A percentile compares a stretch with the other conserved stretches of the same genome.
Evolutionary conservation across 2,113 vertebrate genomes (phyloP).

Genomic region (Rhipidura dahli): DNA sequence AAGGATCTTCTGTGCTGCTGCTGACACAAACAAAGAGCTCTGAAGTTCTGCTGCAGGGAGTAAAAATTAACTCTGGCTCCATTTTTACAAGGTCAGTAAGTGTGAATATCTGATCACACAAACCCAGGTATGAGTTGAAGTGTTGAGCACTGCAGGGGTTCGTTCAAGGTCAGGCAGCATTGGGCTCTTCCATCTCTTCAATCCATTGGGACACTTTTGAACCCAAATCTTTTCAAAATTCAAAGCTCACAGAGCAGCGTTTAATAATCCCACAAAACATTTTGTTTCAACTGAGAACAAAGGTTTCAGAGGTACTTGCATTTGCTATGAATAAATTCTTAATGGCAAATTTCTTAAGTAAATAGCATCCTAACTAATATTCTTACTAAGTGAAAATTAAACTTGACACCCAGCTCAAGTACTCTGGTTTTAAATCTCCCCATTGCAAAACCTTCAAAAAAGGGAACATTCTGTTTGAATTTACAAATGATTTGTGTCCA

Average conservation of each 20-base stretch:
- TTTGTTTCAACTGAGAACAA: conserved; percentile 11
- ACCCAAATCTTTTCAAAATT: neutral
- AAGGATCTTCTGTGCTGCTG: accelerated
- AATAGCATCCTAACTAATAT: neutral
- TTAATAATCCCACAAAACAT: neutral
- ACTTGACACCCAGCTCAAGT: neutral
- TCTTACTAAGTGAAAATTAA: conserved; percentile 2
- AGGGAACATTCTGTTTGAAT: neutral
- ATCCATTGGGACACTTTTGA: neutral
- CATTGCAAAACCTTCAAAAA: neutral
- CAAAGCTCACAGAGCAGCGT: neutral
- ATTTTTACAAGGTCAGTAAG: neutral
- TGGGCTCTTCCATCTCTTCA: neutral
- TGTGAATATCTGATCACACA: neutral
- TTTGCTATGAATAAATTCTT: neutral
- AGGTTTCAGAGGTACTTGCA: neutral
- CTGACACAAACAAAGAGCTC: neutral
- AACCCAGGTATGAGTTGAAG: neutral
- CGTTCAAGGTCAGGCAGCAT: neutral
- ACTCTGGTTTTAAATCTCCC: neutral
- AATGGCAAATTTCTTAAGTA: neutral
- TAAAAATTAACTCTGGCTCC: neutral
- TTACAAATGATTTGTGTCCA: neutral
- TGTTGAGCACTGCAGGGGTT: accelerated
- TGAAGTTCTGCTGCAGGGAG: neutral